Evolutionary conservation across 2,113 vertebrate genomes (phyloP), one percentile per base, ranked within the genome.

Genomic region (Perccottus glenii): DNA sequence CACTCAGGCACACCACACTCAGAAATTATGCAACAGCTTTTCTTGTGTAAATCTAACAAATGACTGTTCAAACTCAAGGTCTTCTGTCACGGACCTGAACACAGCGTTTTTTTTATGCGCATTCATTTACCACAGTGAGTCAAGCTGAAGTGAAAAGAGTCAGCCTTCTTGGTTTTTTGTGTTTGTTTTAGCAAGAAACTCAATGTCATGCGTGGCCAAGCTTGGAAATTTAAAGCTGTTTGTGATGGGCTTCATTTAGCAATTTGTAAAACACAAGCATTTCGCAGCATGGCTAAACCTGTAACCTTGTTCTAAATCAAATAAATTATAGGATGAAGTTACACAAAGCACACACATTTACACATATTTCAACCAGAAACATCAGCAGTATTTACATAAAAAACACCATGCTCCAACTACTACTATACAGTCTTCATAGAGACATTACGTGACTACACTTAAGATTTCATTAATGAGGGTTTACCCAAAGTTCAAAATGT

Each of bases 121-220:
- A 51, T 68, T 67, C 69, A 73, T 87, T 78, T 62, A 76, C 80
- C 78, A 53, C 60, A 49, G 32, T 44, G 64, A 73, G 67, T 61
- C 62, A 65, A 46, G 49, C 70, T 66, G 43, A 67, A 52, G 14
- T 59, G 60, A 60, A 50, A 47, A 16, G 6, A 5, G 8, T 46
- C 7, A 40, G 32, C 16, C 35, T 46, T n/a, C 70, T 64, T 27
- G 19, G 1, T 40, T 76, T 60, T 57, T 64, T 81, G 57, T 78
- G 66, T 86, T 82, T 85, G 71, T 75, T 80, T 77, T 57, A 64
- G 63, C 1, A 38, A 68, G 61, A 69, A 82, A 66, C 35, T 27
- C 58, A 59, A 57, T 63, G 65, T 72, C 60, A 78, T 52, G 83
- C 80, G 67, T 67, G 77, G 35, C 4, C 56, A 67, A 59, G 46